These are phyloP conservation scores for Myrmecobius fasciatus DNA, from an alignment of 2,113 vertebrate species.

Conservation along the genomic window DNA sequence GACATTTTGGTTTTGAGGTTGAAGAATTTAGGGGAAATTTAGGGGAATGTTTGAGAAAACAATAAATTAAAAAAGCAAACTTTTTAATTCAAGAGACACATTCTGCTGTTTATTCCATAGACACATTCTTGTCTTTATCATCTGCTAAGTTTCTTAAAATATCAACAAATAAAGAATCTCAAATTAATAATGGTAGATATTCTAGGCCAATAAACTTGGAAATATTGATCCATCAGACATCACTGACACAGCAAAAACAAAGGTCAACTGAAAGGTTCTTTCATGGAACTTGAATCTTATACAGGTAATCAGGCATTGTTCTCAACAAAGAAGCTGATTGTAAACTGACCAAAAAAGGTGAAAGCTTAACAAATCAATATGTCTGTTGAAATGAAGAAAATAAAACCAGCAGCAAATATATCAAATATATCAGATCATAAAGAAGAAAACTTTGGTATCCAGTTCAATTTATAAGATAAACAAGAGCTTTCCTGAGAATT, in stretches of 20 bases:
- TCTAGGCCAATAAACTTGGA: background rate
- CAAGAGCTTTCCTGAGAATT: background rate
- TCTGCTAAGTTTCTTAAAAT: constrained; percentile 27
- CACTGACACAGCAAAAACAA: background rate
- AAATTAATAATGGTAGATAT: background rate
- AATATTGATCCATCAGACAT: background rate
- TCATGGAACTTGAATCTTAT: background rate
- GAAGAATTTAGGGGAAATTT: background rate
- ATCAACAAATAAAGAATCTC: constrained; percentile 18
- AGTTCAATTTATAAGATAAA: background rate
- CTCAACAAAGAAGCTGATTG: background rate
- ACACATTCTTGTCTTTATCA: constrained; percentile 13
- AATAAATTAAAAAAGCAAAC: constrained; percentile 8
- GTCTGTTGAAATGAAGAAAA: background rate
- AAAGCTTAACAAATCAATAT: background rate
- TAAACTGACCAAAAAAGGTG: background rate
- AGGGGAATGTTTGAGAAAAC: background rate
- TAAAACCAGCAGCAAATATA: background rate
- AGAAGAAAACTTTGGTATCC: background rate
- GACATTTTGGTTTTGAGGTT: background rate
- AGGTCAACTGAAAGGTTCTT: background rate
- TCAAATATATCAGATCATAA: background rate
- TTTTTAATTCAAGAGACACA: background rate
- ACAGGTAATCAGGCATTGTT: background rate
- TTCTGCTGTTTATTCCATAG: background rate